Percentiles rank a stretch among this genome's conserved stretches.
Conservation (phyloP, 2,113 vertebrate species). For the Anguilla rostrata region DNA sequence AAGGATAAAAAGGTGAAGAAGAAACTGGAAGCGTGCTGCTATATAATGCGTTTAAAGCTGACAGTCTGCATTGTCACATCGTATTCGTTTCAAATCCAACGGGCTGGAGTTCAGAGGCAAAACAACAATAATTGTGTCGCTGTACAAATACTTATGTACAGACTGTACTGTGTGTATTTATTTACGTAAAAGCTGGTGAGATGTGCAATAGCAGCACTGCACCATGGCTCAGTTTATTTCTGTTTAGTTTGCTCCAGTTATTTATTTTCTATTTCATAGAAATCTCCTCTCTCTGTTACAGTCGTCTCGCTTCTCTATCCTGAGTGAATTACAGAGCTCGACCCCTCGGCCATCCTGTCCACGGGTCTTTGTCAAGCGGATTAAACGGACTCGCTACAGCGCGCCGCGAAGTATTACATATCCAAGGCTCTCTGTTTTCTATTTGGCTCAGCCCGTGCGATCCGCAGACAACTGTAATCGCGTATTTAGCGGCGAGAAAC, state of each 20-base stretch:
- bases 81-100: no score
- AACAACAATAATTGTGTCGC: no score
- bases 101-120: no score
- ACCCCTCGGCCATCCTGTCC: background rate
- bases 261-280: background rate
- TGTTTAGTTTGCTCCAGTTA: background rate
- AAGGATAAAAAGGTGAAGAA: background rate
- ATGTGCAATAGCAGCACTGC: background rate
- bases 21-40: background rate
- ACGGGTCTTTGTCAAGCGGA: background rate
- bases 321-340: background rate
- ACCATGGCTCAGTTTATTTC: background rate
- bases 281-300: background rate
- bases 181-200: no score
- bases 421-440: conserved; percentile 25
- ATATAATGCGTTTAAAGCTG: no score
- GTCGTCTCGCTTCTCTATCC: background rate
- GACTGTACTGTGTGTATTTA: no score
- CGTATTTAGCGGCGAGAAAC: conserved; percentile 43
- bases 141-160: no score
- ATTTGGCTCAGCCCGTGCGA: conserved; percentile 41
- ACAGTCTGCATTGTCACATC: no score
- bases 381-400: background rate
- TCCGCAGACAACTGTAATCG: conserved; percentile 50
- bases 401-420: conserved; percentile 4